Evolutionary conservation across 2,888 invertebrate species (phyloP).

Genomic region (Harmothoe impar): DNA sequence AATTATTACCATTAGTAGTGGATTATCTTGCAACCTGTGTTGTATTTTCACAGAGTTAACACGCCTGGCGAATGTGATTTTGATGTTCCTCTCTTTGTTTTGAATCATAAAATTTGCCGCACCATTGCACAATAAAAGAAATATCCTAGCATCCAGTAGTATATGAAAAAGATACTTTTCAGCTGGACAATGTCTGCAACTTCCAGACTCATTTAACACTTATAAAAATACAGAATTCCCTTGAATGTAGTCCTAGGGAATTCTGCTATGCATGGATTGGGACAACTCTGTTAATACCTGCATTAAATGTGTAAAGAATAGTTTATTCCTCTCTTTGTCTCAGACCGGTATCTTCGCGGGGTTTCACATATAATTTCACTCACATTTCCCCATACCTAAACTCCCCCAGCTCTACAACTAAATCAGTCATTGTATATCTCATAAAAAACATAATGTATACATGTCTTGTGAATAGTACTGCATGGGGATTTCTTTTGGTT

Average conservation of each 20-base stretch:
- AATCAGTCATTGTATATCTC: too few species aligned
- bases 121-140: background rate
- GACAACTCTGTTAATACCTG: background rate
- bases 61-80: background rate
- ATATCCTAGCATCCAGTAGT: background rate
- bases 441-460: too few species aligned
- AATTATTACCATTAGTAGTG: background rate
- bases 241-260: background rate
- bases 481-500: too few species aligned
- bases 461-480: too few species aligned
- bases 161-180: constrained; percentile 30
- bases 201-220: background rate
- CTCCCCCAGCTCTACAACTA: background rate
- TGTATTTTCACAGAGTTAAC: background rate
- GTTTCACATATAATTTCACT: background rate
- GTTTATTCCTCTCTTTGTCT: background rate
- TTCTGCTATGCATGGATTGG: background rate
- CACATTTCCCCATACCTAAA: background rate
- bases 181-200: background rate
- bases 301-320: background rate
- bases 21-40: background rate
- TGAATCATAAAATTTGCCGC: background rate
- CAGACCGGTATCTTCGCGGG: background rate
- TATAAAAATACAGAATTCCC: background rate
- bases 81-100: background rate